Percentiles rank a stretch among this genome's conserved stretches.
phyloP scores from a whole-genome alignment of 2,888 invertebrate genomes.

The Ischnus inquisitorius region DNA sequence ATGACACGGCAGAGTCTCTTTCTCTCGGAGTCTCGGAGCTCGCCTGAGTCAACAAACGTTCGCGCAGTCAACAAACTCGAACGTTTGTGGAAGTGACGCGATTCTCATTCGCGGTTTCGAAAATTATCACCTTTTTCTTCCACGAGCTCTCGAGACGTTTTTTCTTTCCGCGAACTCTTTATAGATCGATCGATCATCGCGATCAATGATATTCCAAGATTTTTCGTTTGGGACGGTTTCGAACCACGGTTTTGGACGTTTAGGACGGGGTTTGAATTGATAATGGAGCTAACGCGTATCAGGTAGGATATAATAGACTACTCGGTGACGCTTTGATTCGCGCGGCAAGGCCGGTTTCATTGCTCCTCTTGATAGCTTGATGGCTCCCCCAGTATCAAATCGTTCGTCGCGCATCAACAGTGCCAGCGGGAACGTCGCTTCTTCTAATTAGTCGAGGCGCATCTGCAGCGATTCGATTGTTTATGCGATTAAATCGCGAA shows the following conservation, averaged over 20 bases:
- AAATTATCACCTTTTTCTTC: constrained; percentile 56
- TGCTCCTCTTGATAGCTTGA: constrained; percentile 74
- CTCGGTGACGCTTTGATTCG: constrained; percentile 65
- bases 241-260: no score
- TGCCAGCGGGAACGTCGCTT: constrained; percentile 46
- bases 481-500: constrained; percentile 70
- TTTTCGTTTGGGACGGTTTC: neutral
- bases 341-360: constrained; percentile 75
- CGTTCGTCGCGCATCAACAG: constrained; percentile 35
- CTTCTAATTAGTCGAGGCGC: constrained; percentile 75
- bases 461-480: constrained; percentile 74
- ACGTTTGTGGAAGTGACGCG: constrained; percentile 35
- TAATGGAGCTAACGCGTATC: constrained; percentile 25
- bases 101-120: constrained; percentile 50
- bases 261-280: no score
- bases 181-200: neutral
- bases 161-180: neutral
- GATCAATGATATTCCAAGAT: neutral
- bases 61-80: constrained; percentile 47
- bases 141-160: neutral
- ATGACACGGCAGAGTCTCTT: constrained; percentile 25
- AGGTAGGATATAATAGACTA: constrained; percentile 19
- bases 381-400: constrained; percentile 65
- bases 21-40: constrained; percentile 21
- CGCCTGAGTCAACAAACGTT: constrained; percentile 58